Base-by-base conservation (phyloP, 2,888 invertebrate genomes). In the Rotaria magnacalcarata region DNA sequence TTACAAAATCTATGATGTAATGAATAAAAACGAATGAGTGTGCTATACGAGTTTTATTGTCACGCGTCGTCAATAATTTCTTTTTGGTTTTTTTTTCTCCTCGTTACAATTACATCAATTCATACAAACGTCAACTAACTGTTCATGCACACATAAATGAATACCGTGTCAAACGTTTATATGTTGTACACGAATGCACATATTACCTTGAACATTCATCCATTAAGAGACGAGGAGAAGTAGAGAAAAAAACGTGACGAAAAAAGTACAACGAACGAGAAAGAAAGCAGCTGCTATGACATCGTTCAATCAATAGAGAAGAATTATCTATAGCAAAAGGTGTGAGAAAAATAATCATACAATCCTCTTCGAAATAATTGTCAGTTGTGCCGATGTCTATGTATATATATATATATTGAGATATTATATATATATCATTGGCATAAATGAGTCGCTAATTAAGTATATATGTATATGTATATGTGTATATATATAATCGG, bases 141-240 rank as follows among this genome's bases (percentile, higher is more conserved):
- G n/a, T 14, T 14, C 27, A 60, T 11, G 27, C 2, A 34, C 27
- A 60, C 34, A 67, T 41, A 19, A 67, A 34, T 67, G 67, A 67
- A 67, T 67, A 67, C 67, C 67, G 67, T 67, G 27, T 67, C 67
- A 34, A 67, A 67, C 34, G 19, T 34, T 14, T 67, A 67, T 60
- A 27, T 67, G 67, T 67, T 67, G 67, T 41, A 67, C 67, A 34
- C 67, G 16, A 34, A 67, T 67, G 34, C 67, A 34, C 67, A 67
- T 19, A 67, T 67, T 4, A 67, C 67, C 67, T 67, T 67, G 67
- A 67, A 67, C 67, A 67, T 41, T 67, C 67, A 67, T 67, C 67
- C 67, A 34, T 67, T 7, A 34, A 34, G 14, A 67, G 34, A 67
- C 6, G 67, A 34, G 14, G 14, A 14, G 6, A 21, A 21, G 5